Base-by-base conservation (phyloP, 1,140 invertebrate species). In the Liolophura sinensis region DNA sequence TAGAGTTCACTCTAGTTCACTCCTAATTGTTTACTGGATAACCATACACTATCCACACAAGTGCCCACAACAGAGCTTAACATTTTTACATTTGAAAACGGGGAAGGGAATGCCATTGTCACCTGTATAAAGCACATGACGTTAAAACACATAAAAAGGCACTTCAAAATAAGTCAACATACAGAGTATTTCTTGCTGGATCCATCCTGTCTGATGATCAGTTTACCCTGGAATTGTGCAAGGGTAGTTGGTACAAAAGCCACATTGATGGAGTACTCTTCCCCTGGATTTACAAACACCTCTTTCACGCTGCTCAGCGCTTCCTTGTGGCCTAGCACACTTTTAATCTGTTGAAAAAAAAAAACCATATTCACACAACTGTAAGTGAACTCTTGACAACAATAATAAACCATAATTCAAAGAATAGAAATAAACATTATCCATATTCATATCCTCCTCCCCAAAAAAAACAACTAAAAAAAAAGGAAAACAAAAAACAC, bases 151-250 rank as follows among this genome's bases (percentile, higher is more conserved):
- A 47, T 40, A n/a, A 20, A n/a, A n/a, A 25, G 15, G 11, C n/a
- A 47, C 20, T n/a, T 59, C 22, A 14, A 31, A 22, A 46, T 12
- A 20, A 16, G 1, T 52, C 47, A 20, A 64, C 67, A 65, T 66
- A 75, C 74, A 24, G 74, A 72, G 55, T 65, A 75, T 67, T 72
- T 75, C 48, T 57, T 48, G 27, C 58, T 57, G 15, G 56, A 27
- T 9, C 61, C 60, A 5, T 55, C 56, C 15, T 60, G 65, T 52
- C 65, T 69, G 24, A 75, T 60, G 18, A 68, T 47, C 24, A 75
- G 64, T 47, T 73, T 75, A 25, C 68, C 65, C 1, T 25, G 60
- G 56, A 60, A 67, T 20, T 59, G 57, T 15, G 48, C n/a, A 0
- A 75, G 68, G 15, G 62, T 59, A 0, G 67, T 50, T 0, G 73